Conservation (phyloP, 2,888 invertebrate species). For the Agonopterix arenella region DNA sequence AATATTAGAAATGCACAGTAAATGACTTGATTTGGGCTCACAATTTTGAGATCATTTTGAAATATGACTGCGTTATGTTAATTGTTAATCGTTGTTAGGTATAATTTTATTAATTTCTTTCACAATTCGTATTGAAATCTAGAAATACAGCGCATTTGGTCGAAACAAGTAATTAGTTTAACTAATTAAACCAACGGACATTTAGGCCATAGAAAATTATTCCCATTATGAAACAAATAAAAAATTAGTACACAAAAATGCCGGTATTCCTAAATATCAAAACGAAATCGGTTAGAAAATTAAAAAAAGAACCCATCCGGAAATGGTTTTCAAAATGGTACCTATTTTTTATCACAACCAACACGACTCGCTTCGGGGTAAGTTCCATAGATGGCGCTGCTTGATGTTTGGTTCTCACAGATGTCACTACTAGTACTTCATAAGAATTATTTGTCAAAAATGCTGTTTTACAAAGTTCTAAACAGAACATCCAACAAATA, state of each 20-base stretch:
- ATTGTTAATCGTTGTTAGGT: slow-evolving; percentile 6
- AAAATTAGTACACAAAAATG: slow-evolving; percentile 35
- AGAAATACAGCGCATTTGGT: slow-evolving; percentile 53
- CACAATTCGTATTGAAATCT: slow-evolving; percentile 15
- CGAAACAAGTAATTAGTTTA: slow-evolving; percentile 1
- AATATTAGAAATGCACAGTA: slow-evolving; percentile 38
- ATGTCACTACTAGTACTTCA: slow-evolving; percentile 24
- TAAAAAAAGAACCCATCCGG: no score
- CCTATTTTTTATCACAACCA: slow-evolving; percentile 39
- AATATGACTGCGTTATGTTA: slow-evolving; percentile 31
- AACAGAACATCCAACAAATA: slow-evolving; percentile 22
- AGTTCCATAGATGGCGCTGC: slow-evolving; percentile 41
- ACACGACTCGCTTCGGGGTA: slow-evolving; percentile 40
- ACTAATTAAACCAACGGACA: no score
- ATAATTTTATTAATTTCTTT: background rate
- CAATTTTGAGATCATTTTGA: slow-evolving; percentile 69
- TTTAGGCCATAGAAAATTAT: slow-evolving; percentile 4
- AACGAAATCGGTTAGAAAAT: background rate
- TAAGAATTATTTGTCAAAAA: slow-evolving; percentile 18
- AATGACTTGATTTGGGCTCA: slow-evolving; percentile 58
- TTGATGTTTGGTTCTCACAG: slow-evolving; percentile 20
- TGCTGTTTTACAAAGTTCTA: slow-evolving; percentile 16
- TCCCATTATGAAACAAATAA: no score
- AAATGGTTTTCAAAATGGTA: slow-evolving; percentile 2
- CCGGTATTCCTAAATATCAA: slow-evolving; percentile 39